Base-by-base conservation (phyloP, 53 echinoderm and acorn worm species). In the Henricia sp. region DNA sequence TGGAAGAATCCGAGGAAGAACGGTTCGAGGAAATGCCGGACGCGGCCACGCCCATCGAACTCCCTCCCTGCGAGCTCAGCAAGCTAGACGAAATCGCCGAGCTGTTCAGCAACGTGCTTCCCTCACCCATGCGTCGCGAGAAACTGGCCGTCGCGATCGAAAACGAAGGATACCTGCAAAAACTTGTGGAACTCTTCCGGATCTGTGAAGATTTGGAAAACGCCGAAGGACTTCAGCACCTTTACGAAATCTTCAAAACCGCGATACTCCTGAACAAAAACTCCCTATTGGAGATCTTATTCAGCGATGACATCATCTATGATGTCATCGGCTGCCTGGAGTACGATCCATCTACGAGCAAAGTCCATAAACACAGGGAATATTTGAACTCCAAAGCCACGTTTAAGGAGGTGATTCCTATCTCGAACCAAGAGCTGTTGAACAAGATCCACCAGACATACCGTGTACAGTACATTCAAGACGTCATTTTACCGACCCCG, bases 381-480 rank as follows among this genome's bases (percentile, higher is more conserved):
- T 97, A 95, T 67, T 90, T 97, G 84, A 90, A 94, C 70, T 97
- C 97, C 38, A 95, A 92, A 72, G 94, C 97, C 24, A 92, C 77
- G 51, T 97, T 97, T 64, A 84, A 92, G 70, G 97, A 97, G 76
- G 94, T 97, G 27, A 90, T 97, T 58, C 97, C 97, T 37, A 97
- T 97, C 51, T 85, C 94, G 46, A 97, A 97, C 69, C 92, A 83
- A 83, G 94, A 97, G 84, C 88, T 97, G 46, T 84, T 97, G 87
- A 92, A 90, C 83, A 97, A 97, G 90, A 97, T 97, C 82, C 97
- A 97, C 89, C 97, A 97, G 89, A 97, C 97, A 44, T 97, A 97
- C 83, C 84, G 94, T 72, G 97, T 97, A 88, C 97, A 96, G 91
- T 96, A 97, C 88, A 97, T 94, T 84, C 97, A 94, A 71, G 97